These are phyloP conservation scores for Galago senegalensis DNA, from an alignment of 2,797 vertebrate species.

Conservation along the genomic window DNA sequence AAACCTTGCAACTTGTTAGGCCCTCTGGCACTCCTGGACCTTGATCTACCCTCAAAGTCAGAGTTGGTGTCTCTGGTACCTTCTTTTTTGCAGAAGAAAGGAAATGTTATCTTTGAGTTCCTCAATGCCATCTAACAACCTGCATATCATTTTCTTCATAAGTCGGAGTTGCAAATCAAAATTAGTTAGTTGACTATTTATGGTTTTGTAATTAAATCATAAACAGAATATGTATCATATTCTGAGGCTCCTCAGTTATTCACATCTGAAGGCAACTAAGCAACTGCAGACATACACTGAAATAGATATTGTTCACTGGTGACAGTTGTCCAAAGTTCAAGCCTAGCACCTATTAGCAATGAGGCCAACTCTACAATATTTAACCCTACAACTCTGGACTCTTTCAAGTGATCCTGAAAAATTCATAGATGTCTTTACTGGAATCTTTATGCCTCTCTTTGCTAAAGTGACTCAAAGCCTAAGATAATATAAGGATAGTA, in stretches of 20 bases:
- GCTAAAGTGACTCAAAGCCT: not conserved
- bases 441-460: not conserved
- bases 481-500: not conserved
- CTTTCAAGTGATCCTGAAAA: conserved; percentile 19
- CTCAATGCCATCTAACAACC: not conserved
- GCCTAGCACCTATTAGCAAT: not conserved
- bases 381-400: not conserved
- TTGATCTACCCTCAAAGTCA: not conserved
- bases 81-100: not conserved
- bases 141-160: not conserved
- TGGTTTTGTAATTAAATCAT: not conserved
- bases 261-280: not conserved
- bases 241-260: not conserved
- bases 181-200: not conserved
- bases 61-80: not conserved
- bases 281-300: not conserved
- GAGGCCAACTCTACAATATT: not conserved
- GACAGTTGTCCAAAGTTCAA: not conserved
- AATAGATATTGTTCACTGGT: not conserved
- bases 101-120: not conserved
- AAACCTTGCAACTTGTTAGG: not conserved
- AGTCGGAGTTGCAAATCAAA: conserved; percentile 37
- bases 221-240: not conserved
- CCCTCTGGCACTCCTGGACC: not conserved
- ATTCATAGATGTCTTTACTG: not conserved